These are phyloP conservation scores for Latrodectus hesperus DNA, from an alignment of 2,888 invertebrate genomes.

Conservation along the genomic window DNA sequence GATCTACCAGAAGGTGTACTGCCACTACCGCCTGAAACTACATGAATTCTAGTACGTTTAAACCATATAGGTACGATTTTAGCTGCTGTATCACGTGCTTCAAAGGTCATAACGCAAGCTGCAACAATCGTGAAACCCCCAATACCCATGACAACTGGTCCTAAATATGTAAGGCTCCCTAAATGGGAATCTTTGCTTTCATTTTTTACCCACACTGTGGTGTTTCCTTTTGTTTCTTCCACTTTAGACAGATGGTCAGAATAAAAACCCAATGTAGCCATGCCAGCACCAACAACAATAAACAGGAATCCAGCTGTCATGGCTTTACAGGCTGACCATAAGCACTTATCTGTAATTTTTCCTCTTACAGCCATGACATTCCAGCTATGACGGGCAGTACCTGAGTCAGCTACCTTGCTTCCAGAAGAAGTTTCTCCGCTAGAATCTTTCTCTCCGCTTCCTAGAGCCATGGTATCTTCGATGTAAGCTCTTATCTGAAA, in stretches of 20 bases:
- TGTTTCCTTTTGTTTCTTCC: slow-evolving; percentile 69
- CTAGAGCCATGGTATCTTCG: slow-evolving; percentile 26
- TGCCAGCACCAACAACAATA: slow-evolving; percentile 90
- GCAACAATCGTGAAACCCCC: slow-evolving; percentile 77
- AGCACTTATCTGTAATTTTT: slow-evolving; percentile 89
- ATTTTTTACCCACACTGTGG: slow-evolving; percentile 72
- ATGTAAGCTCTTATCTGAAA: slow-evolving; percentile 22
- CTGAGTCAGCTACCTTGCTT: slow-evolving; percentile 16
- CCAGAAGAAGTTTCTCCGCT: slow-evolving; percentile 40
- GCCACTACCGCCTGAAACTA: slow-evolving; percentile 57
- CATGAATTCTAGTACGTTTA: slow-evolving; percentile 62
- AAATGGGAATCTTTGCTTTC: slow-evolving; percentile 72
- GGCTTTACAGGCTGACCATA: slow-evolving; percentile 96
- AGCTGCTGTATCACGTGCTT: slow-evolving; percentile 76
- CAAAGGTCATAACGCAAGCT: slow-evolving; percentile 77
- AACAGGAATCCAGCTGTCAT: slow-evolving; percentile 89
- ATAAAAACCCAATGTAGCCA: slow-evolving; percentile 82
- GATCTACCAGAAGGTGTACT: slow-evolving; percentile 62
- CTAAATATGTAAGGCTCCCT: slow-evolving; percentile 75
- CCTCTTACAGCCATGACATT: slow-evolving; percentile 64
- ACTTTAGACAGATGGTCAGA: slow-evolving; percentile 72
- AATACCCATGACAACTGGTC: slow-evolving; percentile 78
- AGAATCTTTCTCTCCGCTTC: slow-evolving; percentile 32
- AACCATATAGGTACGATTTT: slow-evolving; percentile 73
- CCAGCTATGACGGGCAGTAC: slow-evolving; percentile 56